Evolutionary conservation across 1,140 invertebrate species (phyloP).

Genomic region (Hycleus phaleratus): DNA sequence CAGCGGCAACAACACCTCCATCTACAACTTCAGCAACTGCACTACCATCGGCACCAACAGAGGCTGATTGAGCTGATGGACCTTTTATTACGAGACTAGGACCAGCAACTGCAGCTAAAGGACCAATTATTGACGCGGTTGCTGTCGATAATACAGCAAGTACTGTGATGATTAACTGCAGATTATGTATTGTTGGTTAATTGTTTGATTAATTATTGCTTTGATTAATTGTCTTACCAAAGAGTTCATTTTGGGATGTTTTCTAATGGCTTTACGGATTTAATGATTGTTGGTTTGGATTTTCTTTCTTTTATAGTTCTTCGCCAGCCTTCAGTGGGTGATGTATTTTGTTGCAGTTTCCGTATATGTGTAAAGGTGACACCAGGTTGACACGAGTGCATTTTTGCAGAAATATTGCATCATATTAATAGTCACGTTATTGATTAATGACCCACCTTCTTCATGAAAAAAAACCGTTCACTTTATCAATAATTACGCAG

Average conservation of each 20-base stretch:
- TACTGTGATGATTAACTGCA: background rate
- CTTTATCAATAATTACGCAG: too few species aligned
- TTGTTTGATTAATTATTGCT: background rate
- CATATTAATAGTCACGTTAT: background rate
- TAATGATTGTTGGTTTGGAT: background rate
- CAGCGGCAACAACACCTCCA: background rate
- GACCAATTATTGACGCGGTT: slow-evolving; percentile 2
- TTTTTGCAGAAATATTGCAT: background rate
- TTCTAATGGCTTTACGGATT: background rate
- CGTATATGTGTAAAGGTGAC: too few species aligned
- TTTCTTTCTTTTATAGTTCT: slow-evolving; percentile 9
- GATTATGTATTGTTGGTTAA: background rate
- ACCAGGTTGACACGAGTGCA: too few species aligned
- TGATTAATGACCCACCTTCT: too few species aligned
- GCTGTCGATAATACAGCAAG: slow-evolving; percentile 4
- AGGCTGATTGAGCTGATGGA: slow-evolving; percentile 16
- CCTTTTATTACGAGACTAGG: slow-evolving; percentile 19
- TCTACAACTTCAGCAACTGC: slow-evolving; percentile 16
- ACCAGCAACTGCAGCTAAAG: background rate
- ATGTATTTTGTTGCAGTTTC: too few species aligned
- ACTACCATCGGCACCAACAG: slow-evolving; percentile 23
- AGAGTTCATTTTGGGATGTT: slow-evolving; percentile 14
- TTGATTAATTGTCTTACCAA: slow-evolving; percentile 12
- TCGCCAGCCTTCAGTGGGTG: background rate
- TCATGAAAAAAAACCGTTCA: too few species aligned